These are phyloP conservation scores for Erythrocebus patas DNA, from an alignment of 2,113 vertebrate species.

Conservation along the genomic window DNA sequence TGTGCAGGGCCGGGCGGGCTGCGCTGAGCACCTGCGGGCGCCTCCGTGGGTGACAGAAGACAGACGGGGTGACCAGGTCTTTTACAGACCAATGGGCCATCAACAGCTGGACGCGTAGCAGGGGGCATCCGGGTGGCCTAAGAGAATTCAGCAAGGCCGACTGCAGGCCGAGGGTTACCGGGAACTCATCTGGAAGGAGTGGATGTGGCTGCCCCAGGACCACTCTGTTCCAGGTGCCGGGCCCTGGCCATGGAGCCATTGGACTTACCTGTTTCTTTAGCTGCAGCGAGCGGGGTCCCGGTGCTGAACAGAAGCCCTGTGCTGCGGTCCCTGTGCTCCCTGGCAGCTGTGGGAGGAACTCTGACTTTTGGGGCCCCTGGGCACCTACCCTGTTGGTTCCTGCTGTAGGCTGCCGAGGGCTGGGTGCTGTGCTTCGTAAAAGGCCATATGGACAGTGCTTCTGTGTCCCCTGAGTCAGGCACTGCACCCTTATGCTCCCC, in stretches of 20 bases:
- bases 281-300: rapidly evolving
- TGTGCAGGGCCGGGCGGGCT: background rate
- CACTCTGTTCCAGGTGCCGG: background rate
- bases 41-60: background rate
- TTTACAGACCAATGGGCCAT: rapidly evolving
- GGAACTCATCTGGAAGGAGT: rapidly evolving
- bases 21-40: rapidly evolving
- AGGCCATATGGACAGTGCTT: background rate
- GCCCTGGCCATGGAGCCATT: rapidly evolving
- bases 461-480: rapidly evolving
- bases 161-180: rapidly evolving
- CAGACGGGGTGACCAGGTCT: rapidly evolving
- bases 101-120: rapidly evolving
- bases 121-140: too few relatives aligned
- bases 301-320: rapidly evolving
- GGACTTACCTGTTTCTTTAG: background rate
- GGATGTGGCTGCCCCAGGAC: background rate
- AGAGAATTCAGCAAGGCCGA: background rate
- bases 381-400: background rate
- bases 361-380: rapidly evolving
- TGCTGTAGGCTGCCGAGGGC: background rate
- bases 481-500: rapidly evolving
- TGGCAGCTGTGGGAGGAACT: background rate
- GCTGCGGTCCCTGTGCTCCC: rapidly evolving
- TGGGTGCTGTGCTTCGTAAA: too few relatives aligned